Base-by-base conservation (phyloP, 1,140 invertebrate species). In the Cyclargus thomasi region DNA sequence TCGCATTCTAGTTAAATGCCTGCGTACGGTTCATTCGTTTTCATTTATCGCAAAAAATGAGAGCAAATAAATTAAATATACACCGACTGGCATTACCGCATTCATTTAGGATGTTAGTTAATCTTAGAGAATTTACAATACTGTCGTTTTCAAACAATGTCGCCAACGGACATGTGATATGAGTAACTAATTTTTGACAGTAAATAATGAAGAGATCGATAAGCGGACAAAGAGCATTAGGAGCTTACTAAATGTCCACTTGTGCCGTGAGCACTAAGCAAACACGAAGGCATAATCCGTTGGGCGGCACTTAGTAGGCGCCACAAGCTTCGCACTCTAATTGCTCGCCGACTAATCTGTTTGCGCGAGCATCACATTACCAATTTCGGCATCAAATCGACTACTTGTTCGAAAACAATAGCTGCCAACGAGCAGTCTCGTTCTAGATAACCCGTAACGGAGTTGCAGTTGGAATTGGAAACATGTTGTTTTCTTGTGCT, bases 231-330 rank as follows among this genome's bases (percentile, higher is more conserved):
- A 80, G 78, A 68, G 82, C 77, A 85, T 86, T 83, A 86, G 78
- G 77, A 72, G 74, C 76, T 79, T 75, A 77, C 78, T 83, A 79
- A 87, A 82, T 75, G 83, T 85, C 81, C 83, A 87, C 82, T 86
- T 81, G 69, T 78, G 68, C 73, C 77, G 80, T 75, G 80, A 71
- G 81, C 78, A 84, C 76, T 76, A 78, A 72, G 82, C 77, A 86
- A 86, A 88, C 84, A 86, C 74, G 78, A 83, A 86, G 78, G 81
- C 85, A 78, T 88, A 88, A 90, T 90, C 87, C 85, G 79, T 76
- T 73, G 78, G 76, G 74, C 76, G 81, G 84, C 88, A 90, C 88
- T 90, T 88, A 90, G 77, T 68, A 78, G 72, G 75, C 72, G 74
- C 85, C 84, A 72, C 85, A 85, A 87, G 77, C 83, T 74, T 78